Base-by-base conservation (phyloP, 2,113 vertebrate genomes). In the Nothobranchius kuhntae region DNA sequence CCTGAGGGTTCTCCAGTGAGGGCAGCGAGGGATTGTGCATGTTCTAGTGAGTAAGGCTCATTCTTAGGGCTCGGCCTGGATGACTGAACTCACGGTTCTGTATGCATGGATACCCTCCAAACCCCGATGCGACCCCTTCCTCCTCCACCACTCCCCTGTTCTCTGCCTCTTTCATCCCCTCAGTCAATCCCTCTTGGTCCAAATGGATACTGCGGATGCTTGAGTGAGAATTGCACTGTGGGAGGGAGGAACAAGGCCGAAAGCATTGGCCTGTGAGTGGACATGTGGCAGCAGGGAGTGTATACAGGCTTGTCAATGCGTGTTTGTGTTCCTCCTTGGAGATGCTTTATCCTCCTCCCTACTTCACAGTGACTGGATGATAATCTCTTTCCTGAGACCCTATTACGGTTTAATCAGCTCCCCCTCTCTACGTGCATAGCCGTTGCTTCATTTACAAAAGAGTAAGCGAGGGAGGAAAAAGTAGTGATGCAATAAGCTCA, bases 261-360 rank as follows among this genome's bases (percentile, higher is more conserved):
- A 80, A n/a, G 79, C 81, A 74, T 1, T 86, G 88, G 89, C 75
- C 85, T 88, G 84, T 87, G 87, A 89, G 77, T 82, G 84, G 84
- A 89, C 90, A 87, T 90, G 89, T 89, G 89, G 85, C 75, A 65
- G 65, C 65, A 58, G 76, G 71, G 64, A 71, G 73, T 63, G 51
- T 80, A 70, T 50, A 56, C 47, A 57, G 72, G 68, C 53, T 61
- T 26, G 68, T 61, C 52, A 78, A 75, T 83, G 65, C 75, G 68
- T 71, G 68, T 84, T 65, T 84, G 73, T 71, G 65, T 67, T 82
- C 26, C 78, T 87, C 89, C 89, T 90, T 65, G 81, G 88, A 90
- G 89, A 90, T 80, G 80, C 70, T 84, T 81, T 77, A 85, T 87
- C 77, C 81, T 86, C 61, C 64, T 77, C 87, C 89, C 89, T 88